Conservation (phyloP, 1,140 invertebrate species). For the Venustaconcha ellipsiformis region DNA sequence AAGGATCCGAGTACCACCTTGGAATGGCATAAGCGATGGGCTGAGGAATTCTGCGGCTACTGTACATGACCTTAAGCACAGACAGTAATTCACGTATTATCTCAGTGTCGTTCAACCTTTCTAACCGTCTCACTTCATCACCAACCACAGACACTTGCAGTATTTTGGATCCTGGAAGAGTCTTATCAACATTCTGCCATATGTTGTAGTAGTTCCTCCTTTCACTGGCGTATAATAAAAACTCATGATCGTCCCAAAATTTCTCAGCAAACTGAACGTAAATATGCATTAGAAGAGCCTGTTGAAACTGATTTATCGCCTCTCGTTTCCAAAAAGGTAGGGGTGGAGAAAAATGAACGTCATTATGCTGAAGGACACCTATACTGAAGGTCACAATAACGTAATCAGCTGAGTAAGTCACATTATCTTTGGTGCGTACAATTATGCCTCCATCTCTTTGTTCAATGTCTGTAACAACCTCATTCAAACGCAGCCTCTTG, state of each 20-base stretch:
- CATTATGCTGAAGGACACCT: slow-evolving; percentile 19
- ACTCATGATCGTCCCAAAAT: slow-evolving; percentile 25
- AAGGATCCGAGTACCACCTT: slow-evolving; percentile 18
- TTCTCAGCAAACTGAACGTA: slow-evolving; percentile 18
- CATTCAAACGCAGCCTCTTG: slow-evolving; percentile 2
- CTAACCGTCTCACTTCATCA: slow-evolving; percentile 8
- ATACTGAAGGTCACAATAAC: slow-evolving; percentile 28
- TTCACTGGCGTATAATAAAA: slow-evolving; percentile 17
- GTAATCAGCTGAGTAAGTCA: slow-evolving; percentile 6
- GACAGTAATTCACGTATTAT: slow-evolving; percentile 6
- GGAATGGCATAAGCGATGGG: slow-evolving; percentile 5
- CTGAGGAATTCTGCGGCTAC: neutral
- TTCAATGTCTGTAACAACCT: slow-evolving; percentile 9
- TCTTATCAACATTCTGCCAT: slow-evolving; percentile 26
- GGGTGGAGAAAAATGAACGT: slow-evolving; percentile 11
- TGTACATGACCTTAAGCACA: slow-evolving; percentile 8
- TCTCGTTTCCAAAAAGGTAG: slow-evolving; percentile 9
- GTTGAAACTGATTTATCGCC: slow-evolving; percentile 23
- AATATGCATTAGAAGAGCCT: slow-evolving; percentile 10
- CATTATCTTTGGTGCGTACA: slow-evolving; percentile 9
- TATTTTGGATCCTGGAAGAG: slow-evolving; percentile 21
- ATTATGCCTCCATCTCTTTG: neutral
- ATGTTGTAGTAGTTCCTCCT: slow-evolving; percentile 7
- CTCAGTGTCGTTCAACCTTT: neutral
- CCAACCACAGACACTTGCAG: slow-evolving; percentile 23